Conservation (phyloP, 2,113 vertebrate genomes). For the Poeciliopsis retropinna region DNA sequence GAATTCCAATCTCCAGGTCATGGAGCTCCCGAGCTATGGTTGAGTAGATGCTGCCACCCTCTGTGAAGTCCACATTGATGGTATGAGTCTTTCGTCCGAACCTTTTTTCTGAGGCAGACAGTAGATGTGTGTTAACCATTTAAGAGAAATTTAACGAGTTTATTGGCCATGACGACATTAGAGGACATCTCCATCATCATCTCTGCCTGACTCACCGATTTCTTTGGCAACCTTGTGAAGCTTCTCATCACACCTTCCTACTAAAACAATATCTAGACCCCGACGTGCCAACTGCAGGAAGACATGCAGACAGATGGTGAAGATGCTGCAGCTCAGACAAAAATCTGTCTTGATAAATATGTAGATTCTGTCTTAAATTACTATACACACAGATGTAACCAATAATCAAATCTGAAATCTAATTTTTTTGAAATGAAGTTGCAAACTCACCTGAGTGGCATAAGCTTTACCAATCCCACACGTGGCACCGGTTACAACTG, state of each 20-base stretch:
- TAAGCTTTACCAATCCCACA: slow-evolving; percentile 84
- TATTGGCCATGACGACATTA: fast-evolving
- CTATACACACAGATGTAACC: too few species aligned
- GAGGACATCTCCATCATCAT: not conserved
- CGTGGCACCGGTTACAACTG: slow-evolving; percentile 85
- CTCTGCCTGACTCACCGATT: slow-evolving; percentile 71
- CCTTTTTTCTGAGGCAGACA: slow-evolving; percentile 64
- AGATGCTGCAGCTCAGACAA: not conserved
- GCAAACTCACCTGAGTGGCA: slow-evolving; percentile 79
- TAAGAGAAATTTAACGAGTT: not conserved
- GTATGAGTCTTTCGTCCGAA: slow-evolving; percentile 68
- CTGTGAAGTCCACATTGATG: slow-evolving; percentile 80
- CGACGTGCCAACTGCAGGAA: slow-evolving; percentile 78
- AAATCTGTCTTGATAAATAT: not conserved
- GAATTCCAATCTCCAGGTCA: slow-evolving; percentile 80
- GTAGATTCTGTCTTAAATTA: not conserved
- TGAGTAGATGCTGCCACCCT: slow-evolving; percentile 74
- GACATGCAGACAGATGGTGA: slow-evolving; percentile 29
- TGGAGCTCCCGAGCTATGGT: slow-evolving; percentile 65
- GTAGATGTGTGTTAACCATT: not conserved
- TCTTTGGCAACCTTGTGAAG: slow-evolving; percentile 72
- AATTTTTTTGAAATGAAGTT: not conserved
- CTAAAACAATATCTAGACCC: slow-evolving; percentile 81
- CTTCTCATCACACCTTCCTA: slow-evolving; percentile 77
- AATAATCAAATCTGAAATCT: not conserved